These are phyloP conservation scores for Bothrops jararaca DNA, from an alignment of 2,113 vertebrate genomes.

Conservation along the genomic window DNA sequence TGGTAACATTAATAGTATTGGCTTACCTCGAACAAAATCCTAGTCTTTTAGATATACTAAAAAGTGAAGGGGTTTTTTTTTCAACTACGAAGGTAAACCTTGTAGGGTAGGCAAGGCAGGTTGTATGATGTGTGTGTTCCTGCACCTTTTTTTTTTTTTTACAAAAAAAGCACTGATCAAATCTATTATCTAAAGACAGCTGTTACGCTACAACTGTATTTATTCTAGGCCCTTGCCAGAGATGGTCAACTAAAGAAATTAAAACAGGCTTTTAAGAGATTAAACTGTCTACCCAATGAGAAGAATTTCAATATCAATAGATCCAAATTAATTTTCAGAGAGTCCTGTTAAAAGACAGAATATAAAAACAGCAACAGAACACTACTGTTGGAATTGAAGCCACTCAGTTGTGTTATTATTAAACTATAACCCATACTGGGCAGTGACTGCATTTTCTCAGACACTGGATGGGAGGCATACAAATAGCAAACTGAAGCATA, in stretches of 20 bases:
- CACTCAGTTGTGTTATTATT: not conserved
- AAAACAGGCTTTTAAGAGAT: not conserved
- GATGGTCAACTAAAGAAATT: not conserved
- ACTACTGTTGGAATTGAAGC: not conserved
- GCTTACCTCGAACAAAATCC: too few species aligned
- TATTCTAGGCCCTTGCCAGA: not conserved
- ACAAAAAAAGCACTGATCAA: not conserved
- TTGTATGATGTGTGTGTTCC: too few species aligned
- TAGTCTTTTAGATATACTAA: too few species aligned
- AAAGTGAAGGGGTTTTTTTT: too few species aligned
- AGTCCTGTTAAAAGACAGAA: not conserved
- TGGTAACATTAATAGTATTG: too few species aligned
- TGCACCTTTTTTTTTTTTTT: too few species aligned
- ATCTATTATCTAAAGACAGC: not conserved
- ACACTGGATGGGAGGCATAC: not conserved
- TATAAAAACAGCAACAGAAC: not conserved
- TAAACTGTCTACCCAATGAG: not conserved
- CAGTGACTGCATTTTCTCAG: not conserved
- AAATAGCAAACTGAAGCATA: not conserved
- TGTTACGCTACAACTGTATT: not conserved
- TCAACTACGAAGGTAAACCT: too few species aligned
- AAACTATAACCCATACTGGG: not conserved
- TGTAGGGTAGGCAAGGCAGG: too few species aligned
- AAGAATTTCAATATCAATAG: not conserved
- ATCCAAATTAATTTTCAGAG: not conserved